Evolutionary conservation across 2,113 vertebrate genomes (phyloP), one percentile per base, ranked within the genome.

Genomic region (Trogon surrucura): DNA sequence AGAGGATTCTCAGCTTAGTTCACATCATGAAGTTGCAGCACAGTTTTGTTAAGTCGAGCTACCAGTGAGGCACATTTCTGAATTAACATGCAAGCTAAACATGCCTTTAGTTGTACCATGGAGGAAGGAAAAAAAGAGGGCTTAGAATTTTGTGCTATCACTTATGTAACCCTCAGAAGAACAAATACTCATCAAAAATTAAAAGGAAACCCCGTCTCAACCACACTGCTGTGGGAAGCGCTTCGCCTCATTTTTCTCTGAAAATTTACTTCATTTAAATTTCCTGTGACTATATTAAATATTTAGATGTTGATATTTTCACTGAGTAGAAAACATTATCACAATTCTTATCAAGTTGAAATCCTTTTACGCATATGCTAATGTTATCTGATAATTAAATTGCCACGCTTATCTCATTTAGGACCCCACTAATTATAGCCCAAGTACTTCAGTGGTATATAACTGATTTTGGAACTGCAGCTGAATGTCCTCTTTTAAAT

Each of bases 161-260:
- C 77, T 93, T 95, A 92, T 72, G 62, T 85, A 95, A 95, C 66
- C 80, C 95, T 93, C 92, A 38, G 84, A 94, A 96, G 91, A 95
- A 95, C 96, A 97, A 95, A 97, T 73, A 85, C 67, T 91, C 88
- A 96, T 96, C 65, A 96, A 97, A 96, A 96, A 96, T 93, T 97
- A 73, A 97, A 96, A 91, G 77, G 45, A 94, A 97, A 70, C 11
- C 38, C 84, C 21, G 15, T 87, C 89, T 89, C 73, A 67, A 61
- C 34, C 65, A 38, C 5, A 57, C 57, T 75, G 57, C 92, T 91
- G 65, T 69, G 80, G 77, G 93, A 96, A 95, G 85, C 2, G 1
- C 50, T 91, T 94, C 0, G 2, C 88, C 61, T 96, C 19, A 0
- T 82, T 92, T 95, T 95, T 84, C 90, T 65, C 80, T 66, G 77